Evolutionary conservation across 2,888 invertebrate species (phyloP).

Genomic region (Agriotes lineatus): DNA sequence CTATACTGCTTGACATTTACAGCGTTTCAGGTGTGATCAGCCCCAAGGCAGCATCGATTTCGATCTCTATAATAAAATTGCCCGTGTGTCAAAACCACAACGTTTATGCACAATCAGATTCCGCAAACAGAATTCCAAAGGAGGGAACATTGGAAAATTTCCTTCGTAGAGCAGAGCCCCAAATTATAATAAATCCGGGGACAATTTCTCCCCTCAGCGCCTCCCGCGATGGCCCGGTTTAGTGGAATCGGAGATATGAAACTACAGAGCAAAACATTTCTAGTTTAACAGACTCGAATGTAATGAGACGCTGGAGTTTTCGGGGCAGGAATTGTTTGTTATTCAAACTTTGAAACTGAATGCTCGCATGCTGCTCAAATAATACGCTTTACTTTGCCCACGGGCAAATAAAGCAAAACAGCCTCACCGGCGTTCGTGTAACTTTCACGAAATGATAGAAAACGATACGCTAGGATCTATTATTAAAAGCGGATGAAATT

Average conservation of each 20-base stretch:
- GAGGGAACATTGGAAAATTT: conserved; percentile 1
- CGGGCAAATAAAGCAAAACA: not conserved
- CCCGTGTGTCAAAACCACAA: too few relatives aligned
- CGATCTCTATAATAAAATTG: too few relatives aligned
- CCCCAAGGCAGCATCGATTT: too few relatives aligned
- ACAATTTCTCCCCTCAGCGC: not conserved
- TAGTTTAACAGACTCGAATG: not conserved
- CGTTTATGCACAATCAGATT: too few relatives aligned
- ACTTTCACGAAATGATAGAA: not conserved
- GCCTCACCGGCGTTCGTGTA: not conserved
- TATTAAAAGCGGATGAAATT: too few relatives aligned
- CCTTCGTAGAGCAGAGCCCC: not conserved
- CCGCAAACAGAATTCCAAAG: not conserved
- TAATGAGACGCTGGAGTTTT: not conserved
- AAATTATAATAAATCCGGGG: not conserved
- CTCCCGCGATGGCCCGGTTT: not conserved
- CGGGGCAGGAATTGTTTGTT: not conserved
- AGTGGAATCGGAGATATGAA: not conserved
- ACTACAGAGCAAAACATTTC: not conserved
- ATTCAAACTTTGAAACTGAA: conserved; percentile 7
- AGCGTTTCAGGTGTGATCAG: too few relatives aligned
- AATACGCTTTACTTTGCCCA: not conserved
- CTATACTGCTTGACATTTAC: too few relatives aligned
- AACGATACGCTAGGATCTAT: not conserved
- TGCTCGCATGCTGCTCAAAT: not conserved